These are phyloP conservation scores for Caenorhabditis sp. DNA, from an alignment of 2,888 invertebrate species.

Conservation along the genomic window DNA sequence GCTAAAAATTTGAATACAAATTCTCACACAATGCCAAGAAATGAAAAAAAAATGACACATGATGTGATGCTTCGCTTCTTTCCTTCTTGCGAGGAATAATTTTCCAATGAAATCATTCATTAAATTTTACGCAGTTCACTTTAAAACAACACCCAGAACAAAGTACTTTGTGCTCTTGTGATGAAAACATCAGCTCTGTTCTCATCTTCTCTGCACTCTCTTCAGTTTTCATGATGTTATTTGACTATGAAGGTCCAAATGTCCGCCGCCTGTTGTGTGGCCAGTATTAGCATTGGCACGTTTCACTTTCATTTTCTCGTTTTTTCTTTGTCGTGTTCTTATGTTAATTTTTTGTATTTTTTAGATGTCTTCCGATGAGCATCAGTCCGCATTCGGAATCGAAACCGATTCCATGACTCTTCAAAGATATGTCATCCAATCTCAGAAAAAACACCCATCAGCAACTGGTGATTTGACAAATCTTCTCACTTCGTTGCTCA, in stretches of 20 bases:
- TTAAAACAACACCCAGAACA: neutral
- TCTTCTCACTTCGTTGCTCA: conserved; percentile 88
- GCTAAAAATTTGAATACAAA: too few relatives aligned
- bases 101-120: too few relatives aligned
- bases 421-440: conserved; percentile 57
- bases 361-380: conserved; percentile 1
- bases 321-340: neutral
- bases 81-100: too few relatives aligned
- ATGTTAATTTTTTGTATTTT: neutral
- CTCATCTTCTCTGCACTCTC: neutral
- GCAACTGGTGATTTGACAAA: conserved; percentile 95
- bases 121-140: too few relatives aligned
- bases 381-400: conserved; percentile 42
- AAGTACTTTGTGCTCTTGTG: neutral
- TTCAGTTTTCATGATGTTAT: neutral
- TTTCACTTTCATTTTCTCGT: neutral
- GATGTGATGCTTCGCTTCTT: too few relatives aligned
- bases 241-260: neutral
- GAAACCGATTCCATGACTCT: conserved; percentile 61
- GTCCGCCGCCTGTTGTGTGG: neutral
- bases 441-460: conserved; percentile 75
- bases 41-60: too few relatives aligned
- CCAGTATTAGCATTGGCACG: neutral
- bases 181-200: neutral
- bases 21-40: too few relatives aligned